phyloP scores from a whole-genome alignment of 64 coral and sea anemone species.

The Pachyseris speciosa region DNA sequence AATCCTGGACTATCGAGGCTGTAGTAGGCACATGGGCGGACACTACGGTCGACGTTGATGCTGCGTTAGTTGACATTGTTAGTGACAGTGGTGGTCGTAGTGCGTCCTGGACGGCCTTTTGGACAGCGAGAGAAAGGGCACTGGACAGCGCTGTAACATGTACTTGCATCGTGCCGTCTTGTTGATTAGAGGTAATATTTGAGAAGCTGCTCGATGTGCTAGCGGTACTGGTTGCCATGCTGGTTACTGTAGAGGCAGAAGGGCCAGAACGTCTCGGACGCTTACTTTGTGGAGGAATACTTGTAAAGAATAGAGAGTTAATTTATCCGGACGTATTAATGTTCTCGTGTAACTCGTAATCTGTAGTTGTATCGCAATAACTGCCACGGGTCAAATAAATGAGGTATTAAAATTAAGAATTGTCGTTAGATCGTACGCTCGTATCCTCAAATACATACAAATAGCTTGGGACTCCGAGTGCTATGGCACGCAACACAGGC shows the following conservation, averaged over 20 bases:
- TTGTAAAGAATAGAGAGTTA: conserved; percentile 9
- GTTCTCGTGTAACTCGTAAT: not conserved
- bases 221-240: conserved; percentile 1
- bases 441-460: conserved; percentile 28
- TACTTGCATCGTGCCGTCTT: not conserved
- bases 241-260: not conserved
- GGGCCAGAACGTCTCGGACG: not conserved
- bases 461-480: conserved; percentile 16
- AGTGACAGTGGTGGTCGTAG: not conserved
- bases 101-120: not conserved
- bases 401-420: conserved; percentile 24
- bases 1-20: conserved; percentile 5
- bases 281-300: not conserved
- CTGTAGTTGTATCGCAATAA: conserved; percentile 16
- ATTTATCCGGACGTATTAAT: not conserved
- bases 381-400: conserved; percentile 23
- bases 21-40: not conserved
- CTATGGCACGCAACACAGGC: conserved; percentile 6
- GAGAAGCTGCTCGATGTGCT: not conserved
- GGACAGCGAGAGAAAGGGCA: not conserved
- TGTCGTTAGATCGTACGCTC: not conserved
- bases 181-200: conserved; percentile 7
- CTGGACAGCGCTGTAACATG: not conserved
- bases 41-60: not conserved
- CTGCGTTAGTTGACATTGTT: not conserved